phyloP scores from a whole-genome alignment of 2,888 invertebrate species.

The Drosophila paracracens region DNA sequence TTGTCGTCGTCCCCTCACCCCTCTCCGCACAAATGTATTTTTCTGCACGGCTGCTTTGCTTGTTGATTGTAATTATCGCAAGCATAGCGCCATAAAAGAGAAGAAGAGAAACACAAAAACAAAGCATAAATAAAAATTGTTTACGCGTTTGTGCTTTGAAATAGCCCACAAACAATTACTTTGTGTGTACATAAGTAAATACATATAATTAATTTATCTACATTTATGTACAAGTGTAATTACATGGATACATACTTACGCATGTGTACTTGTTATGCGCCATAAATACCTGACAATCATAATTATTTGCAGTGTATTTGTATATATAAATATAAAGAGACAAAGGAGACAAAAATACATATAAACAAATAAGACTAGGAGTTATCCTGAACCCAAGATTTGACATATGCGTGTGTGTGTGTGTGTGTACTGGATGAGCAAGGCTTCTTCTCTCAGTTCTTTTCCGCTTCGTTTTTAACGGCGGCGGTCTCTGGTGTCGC shows the following conservation, averaged over 20 bases:
- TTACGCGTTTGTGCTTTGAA: slow-evolving; percentile 57
- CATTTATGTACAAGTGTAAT: background rate
- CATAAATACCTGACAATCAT: background rate
- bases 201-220: background rate
- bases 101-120: slow-evolving; percentile 48
- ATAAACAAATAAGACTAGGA: too few species aligned
- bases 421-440: background rate
- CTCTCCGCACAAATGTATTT: background rate
- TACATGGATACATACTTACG: background rate
- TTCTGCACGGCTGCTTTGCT: slow-evolving; percentile 32
- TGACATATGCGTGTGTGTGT: background rate
- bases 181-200: background rate
- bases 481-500: slow-evolving; percentile 10
- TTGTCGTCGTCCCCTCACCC: background rate
- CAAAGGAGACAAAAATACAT: too few species aligned
- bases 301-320: background rate
- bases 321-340: too few species aligned
- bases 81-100: slow-evolving; percentile 61
- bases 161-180: slow-evolving; percentile 17
- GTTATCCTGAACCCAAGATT: too few species aligned
- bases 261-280: background rate
- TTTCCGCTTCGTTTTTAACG: slow-evolving; percentile 21
- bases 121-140: slow-evolving; percentile 64
- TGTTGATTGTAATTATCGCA: slow-evolving; percentile 72
- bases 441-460: slow-evolving; percentile 13